Evolutionary conservation across 2,888 invertebrate genomes (phyloP).

Genomic region (Vesta saturnalis): DNA sequence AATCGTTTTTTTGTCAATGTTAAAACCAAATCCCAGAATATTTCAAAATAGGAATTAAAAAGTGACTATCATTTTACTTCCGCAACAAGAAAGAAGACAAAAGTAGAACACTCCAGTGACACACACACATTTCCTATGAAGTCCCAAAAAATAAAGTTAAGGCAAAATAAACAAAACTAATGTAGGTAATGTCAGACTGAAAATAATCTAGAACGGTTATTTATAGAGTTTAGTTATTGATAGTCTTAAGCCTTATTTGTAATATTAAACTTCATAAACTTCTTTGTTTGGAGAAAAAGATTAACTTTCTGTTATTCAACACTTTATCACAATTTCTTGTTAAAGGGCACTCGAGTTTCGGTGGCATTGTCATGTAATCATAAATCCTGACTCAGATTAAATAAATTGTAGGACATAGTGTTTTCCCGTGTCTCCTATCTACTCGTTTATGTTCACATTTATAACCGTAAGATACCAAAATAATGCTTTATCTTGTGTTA

Average conservation of each 20-base stretch:
- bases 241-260: not conserved
- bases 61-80: no score
- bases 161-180: no score
- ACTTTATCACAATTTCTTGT: conserved; percentile 11
- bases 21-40: no score
- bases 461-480: not conserved
- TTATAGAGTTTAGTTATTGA: not conserved
- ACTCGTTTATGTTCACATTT: conserved; percentile 9
- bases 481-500: conserved; percentile 9
- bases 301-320: conserved; percentile 15
- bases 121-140: no score
- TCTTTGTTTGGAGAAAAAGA: conserved; percentile 1
- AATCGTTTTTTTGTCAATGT: no score
- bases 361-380: conserved; percentile 11
- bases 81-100: no score
- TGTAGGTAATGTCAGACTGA: not conserved
- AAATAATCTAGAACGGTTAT: no score
- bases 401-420: conserved; percentile 10
- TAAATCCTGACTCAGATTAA: conserved; percentile 9
- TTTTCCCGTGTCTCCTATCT: conserved; percentile 13
- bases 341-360: conserved; percentile 10
- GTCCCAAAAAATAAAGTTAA: no score
- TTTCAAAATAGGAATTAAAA: no score
- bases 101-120: no score
- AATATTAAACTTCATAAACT: conserved; percentile 9